Evolutionary conservation across 2,797 vertebrate species (phyloP), one percentile per base, ranked within the genome.

Genomic region (Craterocephalus amniculus): DNA sequence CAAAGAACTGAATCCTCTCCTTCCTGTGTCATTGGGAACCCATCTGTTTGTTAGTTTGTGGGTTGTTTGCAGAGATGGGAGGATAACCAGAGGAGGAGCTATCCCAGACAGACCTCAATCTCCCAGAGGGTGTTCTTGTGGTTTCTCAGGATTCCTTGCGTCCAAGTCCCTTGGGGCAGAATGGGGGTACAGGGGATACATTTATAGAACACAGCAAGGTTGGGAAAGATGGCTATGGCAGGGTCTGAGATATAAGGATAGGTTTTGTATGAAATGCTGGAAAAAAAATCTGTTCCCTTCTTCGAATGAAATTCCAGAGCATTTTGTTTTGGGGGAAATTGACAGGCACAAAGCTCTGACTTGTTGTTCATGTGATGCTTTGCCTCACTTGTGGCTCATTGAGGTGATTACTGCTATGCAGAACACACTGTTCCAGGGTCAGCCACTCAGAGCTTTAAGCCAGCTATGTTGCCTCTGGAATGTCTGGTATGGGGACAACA

Each of bases 401-500:
- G 86, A 85, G 85, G 84, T 87, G 88, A 87, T 91, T 88, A 88
- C 85, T 82, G 85, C 78, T 82, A 79, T 81, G 85, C 74, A 80
- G 83, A 87, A 88, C 85, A 84, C 38, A 58, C 89, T 91, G 87
- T 93, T 90, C 89, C 86, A 81, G 86, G 87, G 90, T 92, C 87
- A 90, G 90, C 88, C 76, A 66, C 84, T 89, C 73, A 70, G 72
- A 81, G 85, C 88, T 86, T 78, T 75, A 84, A 91, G 90, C 85
- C 87, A 90, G 84, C 83, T 87, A 67, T 62, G 81, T 87, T 90
- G 89, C 88, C 89, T 93, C 79, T 91, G 92, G 91, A 94, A 93
- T 94, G 92, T 94, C 92, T 94, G 90, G 92, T 91, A 93, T 94
- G 90, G 87, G 87, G 76, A 89, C 84, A 82, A 85, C 31, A 65